phyloP scores from a whole-genome alignment of 2,888 invertebrate species.

The Halocaridina rubra region DNA sequence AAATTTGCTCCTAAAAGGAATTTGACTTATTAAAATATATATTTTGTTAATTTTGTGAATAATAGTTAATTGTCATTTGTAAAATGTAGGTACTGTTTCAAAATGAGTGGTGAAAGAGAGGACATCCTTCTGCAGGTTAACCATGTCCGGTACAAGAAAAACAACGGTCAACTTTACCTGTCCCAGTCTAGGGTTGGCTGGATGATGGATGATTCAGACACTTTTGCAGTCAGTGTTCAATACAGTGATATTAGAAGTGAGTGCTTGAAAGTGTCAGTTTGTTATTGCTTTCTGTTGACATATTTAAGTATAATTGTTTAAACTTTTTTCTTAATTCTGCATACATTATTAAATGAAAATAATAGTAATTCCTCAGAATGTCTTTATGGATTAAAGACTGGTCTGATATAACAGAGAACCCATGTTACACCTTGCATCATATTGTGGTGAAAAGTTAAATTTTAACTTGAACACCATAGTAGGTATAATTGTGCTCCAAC shows the following conservation, averaged over 20 bases:
- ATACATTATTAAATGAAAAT: not conserved
- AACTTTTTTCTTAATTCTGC: not conserved
- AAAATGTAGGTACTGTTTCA: too few relatives aligned
- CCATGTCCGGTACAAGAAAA: slow-evolving; percentile 94
- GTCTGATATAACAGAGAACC: too few relatives aligned
- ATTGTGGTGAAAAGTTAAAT: too few relatives aligned
- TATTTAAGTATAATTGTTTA: not conserved
- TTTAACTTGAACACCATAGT: too few relatives aligned
- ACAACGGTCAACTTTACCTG: slow-evolving; percentile 93
- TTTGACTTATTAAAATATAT: not conserved
- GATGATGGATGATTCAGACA: slow-evolving; percentile 90
- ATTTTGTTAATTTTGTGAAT: too few relatives aligned
- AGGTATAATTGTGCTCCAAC: too few relatives aligned
- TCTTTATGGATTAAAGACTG: too few relatives aligned
- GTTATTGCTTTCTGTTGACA: not conserved
- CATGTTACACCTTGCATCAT: too few relatives aligned
- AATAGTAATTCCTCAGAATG: not conserved
- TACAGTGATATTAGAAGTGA: slow-evolving; percentile 96
- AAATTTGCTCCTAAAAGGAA: not conserved
- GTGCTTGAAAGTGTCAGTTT: slow-evolving; percentile 65
- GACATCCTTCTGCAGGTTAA: slow-evolving; percentile 93
- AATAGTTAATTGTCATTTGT: too few relatives aligned
- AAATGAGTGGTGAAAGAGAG: slow-evolving; percentile 75
- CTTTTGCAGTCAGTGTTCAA: slow-evolving; percentile 90
- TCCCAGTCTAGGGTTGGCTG: slow-evolving; percentile 96